A percentile compares a stretch with the other conserved stretches of the same genome.
phyloP scores from a whole-genome alignment of 2,797 vertebrate species.

The Galagoides demidoff region DNA sequence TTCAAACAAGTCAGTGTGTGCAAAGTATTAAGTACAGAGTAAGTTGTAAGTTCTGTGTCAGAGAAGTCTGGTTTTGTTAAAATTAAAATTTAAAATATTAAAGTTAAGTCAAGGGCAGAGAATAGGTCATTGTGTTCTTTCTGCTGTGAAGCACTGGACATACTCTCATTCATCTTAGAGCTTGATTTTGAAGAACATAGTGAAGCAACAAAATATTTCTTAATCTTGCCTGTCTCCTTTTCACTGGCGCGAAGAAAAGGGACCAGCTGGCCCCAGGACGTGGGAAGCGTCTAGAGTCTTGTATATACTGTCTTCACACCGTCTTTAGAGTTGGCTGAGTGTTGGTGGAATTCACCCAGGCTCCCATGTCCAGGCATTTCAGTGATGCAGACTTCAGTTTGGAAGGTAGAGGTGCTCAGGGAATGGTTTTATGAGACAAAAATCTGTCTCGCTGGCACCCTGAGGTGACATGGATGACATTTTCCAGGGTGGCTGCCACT shows the following conservation, averaged over 20 bases:
- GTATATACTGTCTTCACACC: not conserved
- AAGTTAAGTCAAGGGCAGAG: not conserved
- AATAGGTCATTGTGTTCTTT: slow-evolving; percentile 6
- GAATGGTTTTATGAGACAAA: not conserved
- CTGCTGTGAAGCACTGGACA: not conserved
- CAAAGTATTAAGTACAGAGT: not conserved
- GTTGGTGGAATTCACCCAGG: not conserved
- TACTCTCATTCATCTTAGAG: not conserved
- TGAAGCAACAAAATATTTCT: slow-evolving; percentile 3
- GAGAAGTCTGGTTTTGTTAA: not conserved
- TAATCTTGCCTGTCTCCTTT: not conserved
- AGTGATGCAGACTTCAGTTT: not conserved
- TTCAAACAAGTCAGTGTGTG: not conserved
- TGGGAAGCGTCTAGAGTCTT: not conserved
- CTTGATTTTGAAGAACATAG: slow-evolving; percentile 25
- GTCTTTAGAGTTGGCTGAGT: not conserved
- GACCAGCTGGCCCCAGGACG: not conserved
- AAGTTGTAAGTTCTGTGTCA: not conserved
- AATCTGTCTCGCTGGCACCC: not conserved
- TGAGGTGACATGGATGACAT: not conserved
- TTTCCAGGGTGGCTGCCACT: not conserved
- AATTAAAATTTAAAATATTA: slow-evolving; percentile 21
- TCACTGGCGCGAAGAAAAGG: not conserved
- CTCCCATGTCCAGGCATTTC: not conserved
- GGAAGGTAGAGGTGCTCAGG: not conserved